Evolutionary conservation across 2,888 invertebrate genomes (phyloP).

Genomic region (Cephus runcator): DNA sequence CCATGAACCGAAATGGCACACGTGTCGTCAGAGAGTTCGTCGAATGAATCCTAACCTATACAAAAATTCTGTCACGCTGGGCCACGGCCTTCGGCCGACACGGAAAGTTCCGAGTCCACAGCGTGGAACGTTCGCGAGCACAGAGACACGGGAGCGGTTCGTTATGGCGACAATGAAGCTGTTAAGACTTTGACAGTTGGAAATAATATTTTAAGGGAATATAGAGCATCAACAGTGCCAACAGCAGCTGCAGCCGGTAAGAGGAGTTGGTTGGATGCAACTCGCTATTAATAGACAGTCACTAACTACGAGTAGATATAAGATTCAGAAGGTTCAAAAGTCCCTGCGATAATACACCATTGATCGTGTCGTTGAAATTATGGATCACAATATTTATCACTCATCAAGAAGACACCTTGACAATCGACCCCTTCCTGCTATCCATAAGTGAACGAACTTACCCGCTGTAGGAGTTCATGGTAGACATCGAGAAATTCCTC

Average conservation of each 20-base stretch:
- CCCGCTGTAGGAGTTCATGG: constrained; percentile 77
- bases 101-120: neutral
- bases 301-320: neutral
- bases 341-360: neutral
- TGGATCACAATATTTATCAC: neutral
- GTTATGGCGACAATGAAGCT: neutral
- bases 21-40: neutral
- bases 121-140: neutral
- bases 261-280: neutral
- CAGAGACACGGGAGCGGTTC: neutral
- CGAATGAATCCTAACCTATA: neutral
- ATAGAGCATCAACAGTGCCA: neutral
- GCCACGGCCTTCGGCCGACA: neutral
- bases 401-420: neutral
- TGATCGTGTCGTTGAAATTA: neutral
- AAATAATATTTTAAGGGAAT: neutral
- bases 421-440: neutral
- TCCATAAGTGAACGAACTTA: constrained; percentile 62
- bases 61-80: neutral
- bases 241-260: neutral
- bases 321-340: neutral
- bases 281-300: neutral
- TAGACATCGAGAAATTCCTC: constrained; percentile 79
- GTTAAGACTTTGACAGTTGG: neutral
- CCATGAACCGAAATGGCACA: neutral